Evolutionary conservation across 2,888 invertebrate genomes (phyloP), one percentile per base, ranked within the genome.

Genomic region (Gastrophysa polygoni): DNA sequence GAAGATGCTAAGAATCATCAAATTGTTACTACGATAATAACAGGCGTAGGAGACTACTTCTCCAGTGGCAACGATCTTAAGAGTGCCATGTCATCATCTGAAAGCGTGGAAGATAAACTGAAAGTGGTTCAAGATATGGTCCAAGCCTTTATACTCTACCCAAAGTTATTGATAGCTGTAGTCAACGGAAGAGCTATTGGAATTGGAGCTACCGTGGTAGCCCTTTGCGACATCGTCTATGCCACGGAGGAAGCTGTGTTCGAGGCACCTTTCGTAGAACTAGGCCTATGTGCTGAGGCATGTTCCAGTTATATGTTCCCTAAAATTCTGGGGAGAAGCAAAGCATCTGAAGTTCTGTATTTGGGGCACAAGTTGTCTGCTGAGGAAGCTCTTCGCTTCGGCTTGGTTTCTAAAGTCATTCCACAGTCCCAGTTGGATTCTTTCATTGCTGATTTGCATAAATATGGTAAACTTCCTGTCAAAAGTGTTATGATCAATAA

Each of bases 101-200:
- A 49, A 16, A 38, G 52, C 8, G 28, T 21, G 2, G 63, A 58
- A 46, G 29, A 38, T 1, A 24, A 44, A 6, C 46, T 70, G 3
- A 57, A 67, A 17, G 21, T 32, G 1, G 67, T 74, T 11, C 65
- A 71, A 56, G 61, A 86, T 5, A 91, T 91, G 82, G 85, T 96
- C 1, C 83, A 86, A 61, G 85, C 92, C 0, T 89, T 95, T 70
- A 93, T 96, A 67, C 88, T 89, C 69, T 96, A 93, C 79, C 92
- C 94, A 0, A 99, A 98, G 82, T 82, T 96, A 32, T 78, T 98
- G 46, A 85, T 98, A 66, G 92, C 91, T 11, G 83, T 96, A 61
- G 90, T 98, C 0, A 97, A 98, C 85, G 98, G 98, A 1, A 96
- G 96, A 44, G 95, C 96, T 11, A 88, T 98, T 70, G 98, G 98